Percentiles rank a stretch among this genome's conserved stretches.
phyloP scores from a whole-genome alignment of 2,888 invertebrate genomes.

The Biston stratarius region DNA sequence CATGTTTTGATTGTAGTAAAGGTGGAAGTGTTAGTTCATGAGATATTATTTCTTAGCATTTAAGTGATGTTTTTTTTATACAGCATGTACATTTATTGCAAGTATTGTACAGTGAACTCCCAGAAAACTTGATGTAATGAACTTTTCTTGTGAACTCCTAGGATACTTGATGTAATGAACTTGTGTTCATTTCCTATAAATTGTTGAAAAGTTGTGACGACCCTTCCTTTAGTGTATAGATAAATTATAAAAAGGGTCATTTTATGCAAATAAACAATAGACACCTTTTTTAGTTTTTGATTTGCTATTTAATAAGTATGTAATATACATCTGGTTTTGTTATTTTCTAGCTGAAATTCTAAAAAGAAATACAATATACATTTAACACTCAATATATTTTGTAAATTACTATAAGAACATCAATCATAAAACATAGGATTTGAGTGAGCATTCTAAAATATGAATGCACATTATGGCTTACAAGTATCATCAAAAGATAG shows the following conservation, averaged over 20 bases:
- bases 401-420: conserved; percentile 68
- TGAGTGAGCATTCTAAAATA: conserved; percentile 64
- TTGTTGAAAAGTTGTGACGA: conserved; percentile 62
- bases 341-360: conserved; percentile 12
- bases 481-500: conserved; percentile 49
- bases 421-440: conserved; percentile 48
- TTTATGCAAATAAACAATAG: conserved; percentile 77
- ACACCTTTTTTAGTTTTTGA: conserved; percentile 42
- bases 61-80: conserved; percentile 78
- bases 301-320: conserved; percentile 31
- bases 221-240: conserved; percentile 64
- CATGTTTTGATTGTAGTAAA: conserved; percentile 58
- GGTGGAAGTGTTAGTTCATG: conserved; percentile 64
- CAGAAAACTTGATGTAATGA: conserved; percentile 53
- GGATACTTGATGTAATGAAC: conserved; percentile 54
- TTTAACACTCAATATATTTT: conserved; percentile 83
- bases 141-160: conserved; percentile 61
- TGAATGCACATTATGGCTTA: conserved; percentile 60
- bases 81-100: conserved; percentile 63
- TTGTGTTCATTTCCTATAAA: conserved; percentile 67
- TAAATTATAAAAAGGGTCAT: conserved; percentile 65
- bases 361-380: conserved; percentile 46
- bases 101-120: conserved; percentile 71
- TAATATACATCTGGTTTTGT: conserved; percentile 2
- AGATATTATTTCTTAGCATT: conserved; percentile 69